A percentile compares a stretch with the other conserved stretches of the same genome.
phyloP scores from a whole-genome alignment of 2,888 invertebrate species.

The Napeogenes sylphis region DNA sequence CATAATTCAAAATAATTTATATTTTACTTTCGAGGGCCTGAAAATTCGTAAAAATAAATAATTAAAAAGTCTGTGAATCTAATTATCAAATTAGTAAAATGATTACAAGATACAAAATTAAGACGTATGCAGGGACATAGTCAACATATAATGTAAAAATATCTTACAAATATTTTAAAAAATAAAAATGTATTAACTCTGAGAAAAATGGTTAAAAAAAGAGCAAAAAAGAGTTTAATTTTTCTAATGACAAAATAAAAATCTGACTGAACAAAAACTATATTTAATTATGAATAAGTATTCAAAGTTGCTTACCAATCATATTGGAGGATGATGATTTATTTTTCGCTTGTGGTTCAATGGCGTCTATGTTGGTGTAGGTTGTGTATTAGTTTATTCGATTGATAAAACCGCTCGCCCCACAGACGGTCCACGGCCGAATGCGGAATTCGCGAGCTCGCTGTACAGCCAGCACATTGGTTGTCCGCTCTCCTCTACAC shows the following conservation, averaged over 20 bases:
- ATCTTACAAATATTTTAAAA: too few relatives aligned
- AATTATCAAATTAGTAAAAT: background rate
- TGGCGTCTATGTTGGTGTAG: slow-evolving; percentile 73
- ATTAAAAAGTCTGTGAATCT: background rate
- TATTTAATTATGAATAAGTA: slow-evolving; percentile 12
- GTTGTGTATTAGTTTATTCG: slow-evolving; percentile 57
- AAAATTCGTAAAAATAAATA: background rate
- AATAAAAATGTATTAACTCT: too few relatives aligned
- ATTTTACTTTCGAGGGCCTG: slow-evolving; percentile 21
- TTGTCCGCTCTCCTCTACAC: slow-evolving; percentile 39
- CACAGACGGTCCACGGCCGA: slow-evolving; percentile 63
- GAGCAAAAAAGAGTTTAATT: too few relatives aligned
- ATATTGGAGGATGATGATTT: slow-evolving; percentile 63
- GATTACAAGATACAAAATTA: background rate
- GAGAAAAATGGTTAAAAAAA: too few relatives aligned
- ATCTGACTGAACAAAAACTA: too few relatives aligned
- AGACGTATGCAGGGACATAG: background rate
- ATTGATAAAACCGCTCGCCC: slow-evolving; percentile 52
- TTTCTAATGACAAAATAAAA: too few relatives aligned
- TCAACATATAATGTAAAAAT: too few relatives aligned
- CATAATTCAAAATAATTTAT: slow-evolving; percentile 20
- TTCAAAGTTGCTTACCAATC: slow-evolving; percentile 60
- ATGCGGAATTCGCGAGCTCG: slow-evolving; percentile 52
- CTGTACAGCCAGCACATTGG: slow-evolving; percentile 15
- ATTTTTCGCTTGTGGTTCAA: slow-evolving; percentile 54